Evolutionary conservation across 2,888 invertebrate genomes (phyloP).

Genomic region (Notocelia uddmanniana): DNA sequence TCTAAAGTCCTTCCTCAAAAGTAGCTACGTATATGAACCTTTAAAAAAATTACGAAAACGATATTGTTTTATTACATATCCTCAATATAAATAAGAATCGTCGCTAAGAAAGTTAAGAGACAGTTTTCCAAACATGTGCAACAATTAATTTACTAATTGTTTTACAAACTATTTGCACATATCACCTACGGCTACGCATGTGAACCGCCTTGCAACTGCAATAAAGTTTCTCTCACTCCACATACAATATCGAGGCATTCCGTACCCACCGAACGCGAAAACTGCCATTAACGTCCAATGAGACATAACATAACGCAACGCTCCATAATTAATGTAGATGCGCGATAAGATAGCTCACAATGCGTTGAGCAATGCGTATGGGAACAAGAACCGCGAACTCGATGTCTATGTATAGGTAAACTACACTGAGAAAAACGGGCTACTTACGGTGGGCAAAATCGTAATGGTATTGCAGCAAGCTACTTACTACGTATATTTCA

Average conservation of each 20-base stretch:
- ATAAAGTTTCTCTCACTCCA: background rate
- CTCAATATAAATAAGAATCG: too few species aligned
- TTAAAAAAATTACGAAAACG: too few species aligned
- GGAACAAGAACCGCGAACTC: slow-evolving; percentile 13
- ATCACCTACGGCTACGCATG: background rate
- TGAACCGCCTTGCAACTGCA: background rate
- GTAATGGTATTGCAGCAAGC: too few species aligned
- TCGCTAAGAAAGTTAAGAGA: too few species aligned
- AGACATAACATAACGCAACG: slow-evolving; percentile 51
- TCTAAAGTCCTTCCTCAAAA: too few species aligned
- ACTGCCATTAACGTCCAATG: slow-evolving; percentile 30
- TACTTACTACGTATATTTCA: too few species aligned
- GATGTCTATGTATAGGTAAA: background rate
- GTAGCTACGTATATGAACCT: too few species aligned
- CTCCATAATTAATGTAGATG: slow-evolving; percentile 61
- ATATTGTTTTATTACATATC: too few species aligned
- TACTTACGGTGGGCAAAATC: too few species aligned
- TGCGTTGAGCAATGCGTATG: slow-evolving; percentile 34
- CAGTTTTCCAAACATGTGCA: too few species aligned
- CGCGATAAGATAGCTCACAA: slow-evolving; percentile 53
- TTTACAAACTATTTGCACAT: background rate
- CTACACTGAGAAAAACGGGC: background rate
- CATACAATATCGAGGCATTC: slow-evolving; percentile 11
- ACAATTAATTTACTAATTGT: too few species aligned
- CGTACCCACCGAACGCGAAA: slow-evolving; percentile 5